Percentiles rank a stretch among this genome's conserved stretches.
Conservation (phyloP, 2,113 vertebrate species). For the Nothoprocta pentlandii region DNA sequence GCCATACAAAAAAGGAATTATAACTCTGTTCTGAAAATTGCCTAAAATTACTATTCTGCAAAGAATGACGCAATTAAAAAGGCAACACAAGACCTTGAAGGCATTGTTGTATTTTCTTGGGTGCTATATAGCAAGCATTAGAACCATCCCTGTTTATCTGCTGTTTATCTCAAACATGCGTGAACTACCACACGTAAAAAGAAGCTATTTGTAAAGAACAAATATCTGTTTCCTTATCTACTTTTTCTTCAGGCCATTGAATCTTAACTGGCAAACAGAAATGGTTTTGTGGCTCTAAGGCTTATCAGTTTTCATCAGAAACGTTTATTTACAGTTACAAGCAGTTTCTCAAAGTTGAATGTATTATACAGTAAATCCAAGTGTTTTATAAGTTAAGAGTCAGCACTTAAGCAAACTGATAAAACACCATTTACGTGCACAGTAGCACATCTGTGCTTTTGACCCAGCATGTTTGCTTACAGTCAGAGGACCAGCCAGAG, state of each 20-base stretch:
- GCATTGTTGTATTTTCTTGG: neutral
- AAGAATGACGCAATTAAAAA: neutral
- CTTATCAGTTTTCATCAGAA: slow-evolving; percentile 55
- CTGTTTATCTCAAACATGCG: neutral
- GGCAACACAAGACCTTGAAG: neutral
- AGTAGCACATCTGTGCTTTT: slow-evolving; percentile 30
- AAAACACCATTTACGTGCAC: slow-evolving; percentile 37
- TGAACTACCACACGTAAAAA: slow-evolving; percentile 14
- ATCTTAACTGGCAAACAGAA: slow-evolving; percentile 54
- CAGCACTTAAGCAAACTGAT: slow-evolving; percentile 62
- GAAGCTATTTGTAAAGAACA: slow-evolving; percentile 37
- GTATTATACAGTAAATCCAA: slow-evolving; percentile 6
- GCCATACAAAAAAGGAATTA: neutral
- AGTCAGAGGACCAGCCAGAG: neutral
- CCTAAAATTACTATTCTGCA: neutral
- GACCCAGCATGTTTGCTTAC: slow-evolving; percentile 29
- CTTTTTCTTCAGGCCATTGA: slow-evolving; percentile 37
- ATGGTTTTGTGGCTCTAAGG: slow-evolving; percentile 35
- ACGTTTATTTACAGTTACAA: slow-evolving; percentile 46
- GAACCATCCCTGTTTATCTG: neutral
- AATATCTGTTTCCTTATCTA: slow-evolving; percentile 50
- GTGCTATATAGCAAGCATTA: neutral
- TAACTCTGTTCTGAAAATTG: neutral
- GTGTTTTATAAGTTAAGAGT: slow-evolving; percentile 50
- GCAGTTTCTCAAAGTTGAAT: slow-evolving; percentile 22